Conservation (phyloP, 2,888 invertebrate species). For the Polyploca ridens region DNA sequence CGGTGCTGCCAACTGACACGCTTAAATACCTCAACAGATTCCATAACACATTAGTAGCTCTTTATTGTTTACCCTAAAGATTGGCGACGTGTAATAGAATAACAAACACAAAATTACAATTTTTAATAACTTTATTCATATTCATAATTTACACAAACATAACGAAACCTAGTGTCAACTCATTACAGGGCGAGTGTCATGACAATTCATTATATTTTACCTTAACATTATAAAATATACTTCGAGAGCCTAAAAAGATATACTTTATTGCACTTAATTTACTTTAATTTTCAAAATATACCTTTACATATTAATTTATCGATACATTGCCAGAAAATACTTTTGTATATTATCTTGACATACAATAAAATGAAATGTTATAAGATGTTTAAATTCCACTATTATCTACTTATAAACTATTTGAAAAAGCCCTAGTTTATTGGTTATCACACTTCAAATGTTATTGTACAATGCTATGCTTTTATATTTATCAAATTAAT, state of each 20-base stretch:
- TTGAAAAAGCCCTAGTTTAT: conserved; percentile 37
- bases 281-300: conserved; percentile 24
- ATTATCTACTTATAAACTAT: conserved; percentile 47
- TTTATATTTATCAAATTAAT: not conserved
- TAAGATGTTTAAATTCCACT: conserved; percentile 19
- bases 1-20: no score
- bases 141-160: conserved; percentile 82
- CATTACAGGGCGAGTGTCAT: conserved; percentile 46
- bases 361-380: not conserved
- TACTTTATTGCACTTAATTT: conserved; percentile 36
- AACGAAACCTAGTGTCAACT: conserved; percentile 75
- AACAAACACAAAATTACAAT: conserved; percentile 41
- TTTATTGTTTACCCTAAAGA: no score
- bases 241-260: conserved; percentile 25
- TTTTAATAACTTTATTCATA: conserved; percentile 81
- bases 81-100: not conserved
- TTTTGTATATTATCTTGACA: conserved; percentile 1
- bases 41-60: not conserved
- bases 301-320: conserved; percentile 11
- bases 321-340: conserved; percentile 13
- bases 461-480: conserved; percentile 31
- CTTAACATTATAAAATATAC: conserved; percentile 25
- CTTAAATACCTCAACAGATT: no score
- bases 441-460: conserved; percentile 44
- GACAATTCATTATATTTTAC: conserved; percentile 37